Evolutionary conservation across 1,140 invertebrate species (phyloP).

Genomic region (Drosophila mayri): DNA sequence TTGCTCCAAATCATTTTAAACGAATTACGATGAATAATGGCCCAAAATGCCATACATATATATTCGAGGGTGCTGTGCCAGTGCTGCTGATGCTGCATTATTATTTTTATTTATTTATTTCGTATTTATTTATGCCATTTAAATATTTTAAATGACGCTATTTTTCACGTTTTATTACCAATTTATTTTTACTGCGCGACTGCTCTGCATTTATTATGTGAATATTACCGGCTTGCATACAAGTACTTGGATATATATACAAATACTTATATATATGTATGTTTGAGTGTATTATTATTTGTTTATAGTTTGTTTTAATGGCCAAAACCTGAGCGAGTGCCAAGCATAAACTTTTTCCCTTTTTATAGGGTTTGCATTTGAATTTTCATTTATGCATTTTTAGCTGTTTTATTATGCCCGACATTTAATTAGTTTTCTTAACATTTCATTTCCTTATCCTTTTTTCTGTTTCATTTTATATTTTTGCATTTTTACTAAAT

Average conservation of each 20-base stretch:
- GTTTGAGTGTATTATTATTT: slow-evolving; percentile 43
- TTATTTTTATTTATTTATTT: slow-evolving; percentile 80
- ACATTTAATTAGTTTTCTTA: slow-evolving; percentile 72
- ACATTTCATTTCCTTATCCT: slow-evolving; percentile 22
- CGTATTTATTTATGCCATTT: slow-evolving; percentile 78
- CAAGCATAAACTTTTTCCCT: slow-evolving; percentile 12
- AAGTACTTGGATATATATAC: background rate
- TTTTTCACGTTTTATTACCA: slow-evolving; percentile 82
- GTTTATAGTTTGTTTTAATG: slow-evolving; percentile 73
- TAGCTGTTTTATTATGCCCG: slow-evolving; percentile 44
- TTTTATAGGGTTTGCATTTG: background rate
- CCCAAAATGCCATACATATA: slow-evolving; percentile 52
- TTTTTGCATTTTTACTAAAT: slow-evolving; percentile 58
- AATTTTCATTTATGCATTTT: slow-evolving; percentile 2
- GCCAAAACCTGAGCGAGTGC: slow-evolving; percentile 37
- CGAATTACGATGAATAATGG: slow-evolving; percentile 75
- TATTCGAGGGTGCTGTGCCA: slow-evolving; percentile 7
- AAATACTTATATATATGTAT: too few species aligned
- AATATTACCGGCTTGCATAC: slow-evolving; percentile 19
- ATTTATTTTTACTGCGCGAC: slow-evolving; percentile 66
- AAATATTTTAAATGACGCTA: slow-evolving; percentile 77
- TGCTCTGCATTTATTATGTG: slow-evolving; percentile 55
- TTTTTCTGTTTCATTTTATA: slow-evolving; percentile 15
- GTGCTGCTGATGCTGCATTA: slow-evolving; percentile 54
- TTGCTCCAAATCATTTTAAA: slow-evolving; percentile 77